These are phyloP conservation scores for Nycticryphes semicollaris DNA, from an alignment of 2,113 vertebrate genomes.

Conservation along the genomic window DNA sequence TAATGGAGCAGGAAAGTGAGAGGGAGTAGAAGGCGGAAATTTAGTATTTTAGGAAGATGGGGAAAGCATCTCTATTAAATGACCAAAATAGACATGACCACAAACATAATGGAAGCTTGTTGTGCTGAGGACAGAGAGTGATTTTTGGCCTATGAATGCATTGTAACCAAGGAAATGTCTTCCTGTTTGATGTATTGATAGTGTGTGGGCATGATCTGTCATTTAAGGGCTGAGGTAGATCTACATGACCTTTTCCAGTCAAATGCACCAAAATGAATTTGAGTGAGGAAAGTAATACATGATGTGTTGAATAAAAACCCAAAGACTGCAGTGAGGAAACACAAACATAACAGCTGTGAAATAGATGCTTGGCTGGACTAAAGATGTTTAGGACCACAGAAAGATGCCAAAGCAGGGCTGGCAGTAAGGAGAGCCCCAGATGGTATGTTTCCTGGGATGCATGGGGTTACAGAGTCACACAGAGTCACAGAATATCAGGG, in stretches of 20 bases:
- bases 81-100: slow-evolving; percentile 18
- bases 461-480: too few relatives aligned
- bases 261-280: slow-evolving; percentile 10
- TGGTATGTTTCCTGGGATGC: background rate
- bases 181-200: slow-evolving; percentile 23
- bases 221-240: slow-evolving; percentile 33
- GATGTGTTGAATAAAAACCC: background rate
- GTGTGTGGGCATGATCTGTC: slow-evolving; percentile 46
- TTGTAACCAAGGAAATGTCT: slow-evolving; percentile 37
- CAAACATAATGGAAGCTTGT: background rate
- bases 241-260: slow-evolving; percentile 46
- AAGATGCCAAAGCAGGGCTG: background rate
- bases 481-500: too few relatives aligned
- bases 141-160: slow-evolving; percentile 10
- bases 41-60: slow-evolving; percentile 18
- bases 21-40: slow-evolving; percentile 34
- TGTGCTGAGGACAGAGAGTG: background rate
- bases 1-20: slow-evolving; percentile 10
- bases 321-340: background rate
- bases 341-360: background rate
- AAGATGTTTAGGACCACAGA: background rate
- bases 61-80: slow-evolving; percentile 14
- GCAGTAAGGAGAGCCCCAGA: background rate
- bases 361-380: background rate
- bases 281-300: background rate